phyloP scores from a whole-genome alignment of 2,797 vertebrate species.

The Ctenosaura bakeri region DNA sequence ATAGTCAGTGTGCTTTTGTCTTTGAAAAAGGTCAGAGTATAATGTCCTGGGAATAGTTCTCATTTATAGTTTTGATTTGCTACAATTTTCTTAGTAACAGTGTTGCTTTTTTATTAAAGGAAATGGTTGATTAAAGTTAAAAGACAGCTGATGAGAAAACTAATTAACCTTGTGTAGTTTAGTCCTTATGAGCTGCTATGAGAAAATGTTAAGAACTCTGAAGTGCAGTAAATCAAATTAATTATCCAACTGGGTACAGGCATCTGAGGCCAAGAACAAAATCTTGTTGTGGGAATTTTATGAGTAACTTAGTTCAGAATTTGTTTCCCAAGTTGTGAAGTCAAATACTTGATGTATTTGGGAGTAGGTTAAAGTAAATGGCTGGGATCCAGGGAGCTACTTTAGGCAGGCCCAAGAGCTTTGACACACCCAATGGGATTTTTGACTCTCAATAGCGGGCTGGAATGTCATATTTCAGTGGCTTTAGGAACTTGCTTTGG shows the following conservation, averaged over 20 bases:
- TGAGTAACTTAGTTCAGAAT: conserved; percentile 1
- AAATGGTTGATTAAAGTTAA: conserved; percentile 26
- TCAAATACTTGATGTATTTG: conserved; percentile 35
- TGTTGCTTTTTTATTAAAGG: neutral
- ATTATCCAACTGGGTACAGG: conserved; percentile 5
- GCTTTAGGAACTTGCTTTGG: neutral
- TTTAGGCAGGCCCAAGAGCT: neutral
- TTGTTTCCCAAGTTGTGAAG: conserved; percentile 13
- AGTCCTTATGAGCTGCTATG: conserved; percentile 9
- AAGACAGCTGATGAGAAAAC: conserved; percentile 15
- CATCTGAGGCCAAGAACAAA: conserved; percentile 15
- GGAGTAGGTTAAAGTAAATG: conserved; percentile 44
- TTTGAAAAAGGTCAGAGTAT: neutral
- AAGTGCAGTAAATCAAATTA: conserved; percentile 16
- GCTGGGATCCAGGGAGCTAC: conserved; percentile 1
- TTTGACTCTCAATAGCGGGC: neutral
- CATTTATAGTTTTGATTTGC: neutral
- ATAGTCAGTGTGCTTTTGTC: neutral
- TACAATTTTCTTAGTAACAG: neutral
- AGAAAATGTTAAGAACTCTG: neutral
- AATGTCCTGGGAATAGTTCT: neutral
- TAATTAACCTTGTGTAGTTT: neutral
- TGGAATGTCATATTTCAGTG: neutral
- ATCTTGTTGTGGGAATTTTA: neutral
- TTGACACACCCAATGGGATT: neutral